Percentiles rank a stretch among this genome's conserved stretches.
Conservation (phyloP, 2,797 vertebrate species). For the Cetoscarus ocellatus region DNA sequence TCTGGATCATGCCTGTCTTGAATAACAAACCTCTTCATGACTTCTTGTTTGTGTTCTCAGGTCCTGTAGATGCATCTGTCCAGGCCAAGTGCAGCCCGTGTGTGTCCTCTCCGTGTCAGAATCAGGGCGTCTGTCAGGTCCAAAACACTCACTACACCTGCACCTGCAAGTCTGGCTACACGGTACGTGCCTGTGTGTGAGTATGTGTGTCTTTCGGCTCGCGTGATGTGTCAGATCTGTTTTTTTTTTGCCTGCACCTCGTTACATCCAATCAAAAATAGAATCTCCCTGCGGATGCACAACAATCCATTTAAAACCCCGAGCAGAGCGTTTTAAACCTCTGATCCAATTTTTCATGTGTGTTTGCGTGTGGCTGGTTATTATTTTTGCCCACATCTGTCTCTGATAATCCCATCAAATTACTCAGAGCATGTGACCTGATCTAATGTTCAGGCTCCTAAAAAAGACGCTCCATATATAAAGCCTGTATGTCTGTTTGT, state of each 20-base stretch:
- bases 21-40: conserved; percentile 1
- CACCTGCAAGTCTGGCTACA: conserved; percentile 82
- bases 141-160: conserved; percentile 86
- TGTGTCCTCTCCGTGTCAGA: conserved; percentile 88
- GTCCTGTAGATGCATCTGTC: conserved; percentile 80
- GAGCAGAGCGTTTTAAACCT: conserved; percentile 10
- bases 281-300: neutral
- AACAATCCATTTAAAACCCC: conserved; percentile 9
- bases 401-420: conserved; percentile 39
- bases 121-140: conserved; percentile 86
- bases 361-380: conserved; percentile 32
- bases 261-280: conserved; percentile 5
- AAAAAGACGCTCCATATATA: neutral
- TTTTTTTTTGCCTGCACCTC: neutral
- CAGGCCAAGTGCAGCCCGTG: conserved; percentile 93
- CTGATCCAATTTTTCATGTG: conserved; percentile 5
- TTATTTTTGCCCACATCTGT: conserved; percentile 38
- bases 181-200: conserved; percentile 76
- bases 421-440: neutral
- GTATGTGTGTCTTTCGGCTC: neutral
- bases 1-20: neutral
- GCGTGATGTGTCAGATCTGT: neutral
- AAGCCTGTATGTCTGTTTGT: conserved; percentile 7
- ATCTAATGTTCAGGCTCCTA: conserved; percentile 3
- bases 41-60: conserved; percentile 39